Conservation (phyloP, 2,797 vertebrate genomes). For the Notolepis coatsorum region DNA sequence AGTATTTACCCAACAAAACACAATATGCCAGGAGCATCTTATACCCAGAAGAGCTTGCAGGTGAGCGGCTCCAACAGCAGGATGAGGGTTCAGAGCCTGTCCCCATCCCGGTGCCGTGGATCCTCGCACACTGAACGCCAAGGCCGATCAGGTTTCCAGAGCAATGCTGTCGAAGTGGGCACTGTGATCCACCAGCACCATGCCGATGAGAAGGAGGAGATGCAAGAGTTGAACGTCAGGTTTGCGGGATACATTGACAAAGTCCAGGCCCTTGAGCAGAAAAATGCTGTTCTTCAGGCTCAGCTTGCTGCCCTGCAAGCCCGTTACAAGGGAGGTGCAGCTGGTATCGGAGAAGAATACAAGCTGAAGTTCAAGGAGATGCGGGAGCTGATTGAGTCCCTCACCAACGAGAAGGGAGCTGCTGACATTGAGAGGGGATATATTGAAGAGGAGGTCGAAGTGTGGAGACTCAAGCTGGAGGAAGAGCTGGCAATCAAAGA, state of each 20-base stretch:
- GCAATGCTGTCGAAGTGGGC: conserved; percentile 67
- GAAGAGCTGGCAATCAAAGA: conserved; percentile 84
- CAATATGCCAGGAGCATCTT: conserved; percentile 65
- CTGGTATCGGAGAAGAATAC: conserved; percentile 79
- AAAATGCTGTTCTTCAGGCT: conserved; percentile 67
- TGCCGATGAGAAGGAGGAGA: conserved; percentile 84
- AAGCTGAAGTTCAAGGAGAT: conserved; percentile 85
- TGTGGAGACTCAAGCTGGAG: conserved; percentile 85
- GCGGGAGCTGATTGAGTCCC: conserved; percentile 77
- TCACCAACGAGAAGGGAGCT: conserved; percentile 83
- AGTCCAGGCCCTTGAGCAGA: conserved; percentile 81
- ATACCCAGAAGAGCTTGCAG: conserved; percentile 72
- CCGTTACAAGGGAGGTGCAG: conserved; percentile 72
- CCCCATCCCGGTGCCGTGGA: conserved; percentile 74
- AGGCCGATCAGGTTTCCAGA: conserved; percentile 70
- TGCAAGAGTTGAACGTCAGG: conserved; percentile 80
- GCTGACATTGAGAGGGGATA: conserved; percentile 87
- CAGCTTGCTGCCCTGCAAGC: conserved; percentile 71
- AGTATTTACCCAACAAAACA: conserved; percentile 6
- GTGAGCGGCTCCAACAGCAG: conserved; percentile 62
- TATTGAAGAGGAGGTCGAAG: conserved; percentile 84
- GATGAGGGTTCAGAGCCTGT: conserved; percentile 75
- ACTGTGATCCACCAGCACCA: conserved; percentile 82
- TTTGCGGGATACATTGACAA: conserved; percentile 84
- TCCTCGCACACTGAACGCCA: conserved; percentile 70